A percentile compares a stretch with the other conserved stretches of the same genome.
Evolutionary conservation across 2,113 vertebrate species (phyloP).

Genomic region (Neotoma lepida): DNA sequence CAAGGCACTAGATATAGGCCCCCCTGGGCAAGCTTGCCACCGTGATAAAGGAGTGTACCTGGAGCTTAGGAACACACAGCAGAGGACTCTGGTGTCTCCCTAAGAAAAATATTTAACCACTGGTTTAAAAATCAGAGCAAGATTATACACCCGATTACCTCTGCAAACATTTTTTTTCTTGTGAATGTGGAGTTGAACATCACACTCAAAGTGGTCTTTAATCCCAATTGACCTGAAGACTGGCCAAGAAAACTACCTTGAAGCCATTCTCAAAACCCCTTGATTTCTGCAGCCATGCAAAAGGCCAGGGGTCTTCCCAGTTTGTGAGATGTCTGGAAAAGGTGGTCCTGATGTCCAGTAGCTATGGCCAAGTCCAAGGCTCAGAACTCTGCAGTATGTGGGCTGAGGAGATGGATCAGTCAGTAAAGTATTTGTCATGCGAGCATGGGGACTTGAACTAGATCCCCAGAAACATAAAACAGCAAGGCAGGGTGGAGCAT

Average conservation of each 20-base stretch:
- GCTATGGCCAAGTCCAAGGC: background rate
- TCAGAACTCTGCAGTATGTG: background rate
- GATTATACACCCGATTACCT: conserved; percentile 17
- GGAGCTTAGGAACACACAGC: background rate
- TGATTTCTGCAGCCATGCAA: background rate
- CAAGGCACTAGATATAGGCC: conserved; percentile 15
- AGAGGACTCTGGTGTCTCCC: conserved; percentile 31
- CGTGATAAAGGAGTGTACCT: background rate
- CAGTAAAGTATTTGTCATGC: background rate
- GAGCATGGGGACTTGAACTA: background rate
- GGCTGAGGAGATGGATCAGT: too few species aligned
- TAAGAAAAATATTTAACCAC: conserved; percentile 57
- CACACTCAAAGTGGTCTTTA: background rate
- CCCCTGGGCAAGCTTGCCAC: background rate
- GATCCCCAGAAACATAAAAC: background rate
- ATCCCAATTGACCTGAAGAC: background rate
- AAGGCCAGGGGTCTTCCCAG: background rate
- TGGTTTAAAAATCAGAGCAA: conserved; percentile 50
- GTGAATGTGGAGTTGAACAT: background rate
- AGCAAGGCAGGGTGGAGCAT: background rate
- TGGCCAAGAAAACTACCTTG: background rate
- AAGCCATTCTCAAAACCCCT: background rate
- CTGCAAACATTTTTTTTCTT: background rate
- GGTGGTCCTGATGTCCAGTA: background rate
- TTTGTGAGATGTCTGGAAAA: background rate